Percentiles rank a stretch among this genome's conserved stretches.
These are phyloP conservation scores for Cephus sareptanus DNA, from an alignment of 2,888 invertebrate species.

Conservation along the genomic window DNA sequence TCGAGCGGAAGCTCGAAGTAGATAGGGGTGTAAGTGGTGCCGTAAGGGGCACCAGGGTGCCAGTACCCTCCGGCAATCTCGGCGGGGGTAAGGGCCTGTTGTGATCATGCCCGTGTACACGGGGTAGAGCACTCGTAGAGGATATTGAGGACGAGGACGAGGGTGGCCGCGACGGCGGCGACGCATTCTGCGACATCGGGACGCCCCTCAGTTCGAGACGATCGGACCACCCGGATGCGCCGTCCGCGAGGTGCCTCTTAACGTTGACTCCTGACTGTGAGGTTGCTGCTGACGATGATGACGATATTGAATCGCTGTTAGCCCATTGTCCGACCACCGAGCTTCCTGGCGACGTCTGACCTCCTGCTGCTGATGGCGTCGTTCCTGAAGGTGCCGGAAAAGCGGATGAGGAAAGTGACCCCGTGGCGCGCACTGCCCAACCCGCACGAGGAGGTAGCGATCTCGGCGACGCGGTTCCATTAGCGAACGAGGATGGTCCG, in stretches of 20 bases:
- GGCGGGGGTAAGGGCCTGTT: conserved; percentile 60
- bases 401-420: conserved; percentile 13
- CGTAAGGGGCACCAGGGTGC: conserved; percentile 69
- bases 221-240: conserved; percentile 30
- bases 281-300: conserved; percentile 38
- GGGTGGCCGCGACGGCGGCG: conserved; percentile 57
- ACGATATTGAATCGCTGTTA: conserved; percentile 41
- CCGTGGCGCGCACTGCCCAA: conserved; percentile 58
- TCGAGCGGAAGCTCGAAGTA: conserved; percentile 56
- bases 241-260: conserved; percentile 18
- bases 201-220: conserved; percentile 49
- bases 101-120: conserved; percentile 57
- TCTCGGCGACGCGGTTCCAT: conserved; percentile 64
- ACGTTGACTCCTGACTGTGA: conserved; percentile 10
- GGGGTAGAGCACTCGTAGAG: conserved; percentile 28
- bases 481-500: conserved; percentile 62
- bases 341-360: conserved; percentile 18
- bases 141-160: conserved; percentile 37
- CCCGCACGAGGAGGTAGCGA: conserved; percentile 62
- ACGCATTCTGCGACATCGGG: conserved; percentile 58
- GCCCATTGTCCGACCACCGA: conserved; percentile 44
- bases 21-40: conserved; percentile 69
- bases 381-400: background rate
- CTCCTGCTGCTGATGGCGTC: conserved; percentile 25
- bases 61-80: conserved; percentile 37